Conservation (phyloP, 2,113 vertebrate genomes). For the Bombycilla garrulus region DNA sequence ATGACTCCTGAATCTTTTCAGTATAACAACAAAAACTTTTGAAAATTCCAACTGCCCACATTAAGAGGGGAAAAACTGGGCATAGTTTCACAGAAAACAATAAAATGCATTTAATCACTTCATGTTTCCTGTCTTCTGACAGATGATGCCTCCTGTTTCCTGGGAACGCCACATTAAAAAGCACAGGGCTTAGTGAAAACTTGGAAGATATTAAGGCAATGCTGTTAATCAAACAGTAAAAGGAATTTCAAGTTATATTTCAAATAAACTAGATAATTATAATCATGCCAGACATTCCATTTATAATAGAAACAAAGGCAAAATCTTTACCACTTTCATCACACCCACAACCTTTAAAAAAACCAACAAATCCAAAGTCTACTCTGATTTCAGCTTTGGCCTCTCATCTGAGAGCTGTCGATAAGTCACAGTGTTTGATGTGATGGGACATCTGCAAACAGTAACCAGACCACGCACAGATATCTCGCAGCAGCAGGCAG, state of each 20-base stretch:
- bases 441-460: neutral
- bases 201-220: constrained; percentile 16
- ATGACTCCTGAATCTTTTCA: neutral
- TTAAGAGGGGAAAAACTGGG: constrained; percentile 30
- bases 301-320: neutral
- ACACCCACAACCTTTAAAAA: neutral
- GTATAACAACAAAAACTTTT: neutral
- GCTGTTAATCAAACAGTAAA: constrained; percentile 46
- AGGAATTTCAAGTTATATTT: constrained; percentile 12
- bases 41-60: constrained; percentile 45
- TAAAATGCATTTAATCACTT: constrained; percentile 35
- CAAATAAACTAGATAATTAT: neutral
- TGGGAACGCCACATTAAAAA: constrained; percentile 36
- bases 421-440: neutral
- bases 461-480: neutral
- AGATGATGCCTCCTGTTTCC: constrained; percentile 41
- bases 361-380: neutral
- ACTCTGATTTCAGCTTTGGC: neutral
- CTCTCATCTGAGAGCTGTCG: neutral
- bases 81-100: constrained; percentile 56
- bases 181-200: neutral
- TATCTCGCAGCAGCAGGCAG: neutral
- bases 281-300: constrained; percentile 12
- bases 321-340: neutral
- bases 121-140: constrained; percentile 31